A percentile compares a stretch with the other conserved stretches of the same genome.
Evolutionary conservation across 1,140 invertebrate genomes (phyloP).

Genomic region (Cotesia glomerata): DNA sequence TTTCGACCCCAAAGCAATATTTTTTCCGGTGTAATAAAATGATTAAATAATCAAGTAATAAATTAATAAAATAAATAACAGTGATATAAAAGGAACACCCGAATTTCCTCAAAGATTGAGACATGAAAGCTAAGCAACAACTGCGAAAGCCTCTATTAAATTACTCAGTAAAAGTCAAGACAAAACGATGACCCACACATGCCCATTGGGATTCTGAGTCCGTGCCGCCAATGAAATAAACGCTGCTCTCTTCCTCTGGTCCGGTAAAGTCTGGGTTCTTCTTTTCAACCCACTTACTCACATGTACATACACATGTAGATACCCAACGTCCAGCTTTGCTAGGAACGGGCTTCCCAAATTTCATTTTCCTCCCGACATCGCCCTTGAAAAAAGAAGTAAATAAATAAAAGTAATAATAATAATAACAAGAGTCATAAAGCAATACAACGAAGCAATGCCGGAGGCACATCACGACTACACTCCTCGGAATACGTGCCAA

Average conservation of each 20-base stretch:
- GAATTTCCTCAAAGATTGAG: not conserved
- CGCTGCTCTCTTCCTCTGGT: constrained; percentile 27
- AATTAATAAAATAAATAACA: not conserved
- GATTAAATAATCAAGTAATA: not conserved
- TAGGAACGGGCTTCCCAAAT: constrained; percentile 14
- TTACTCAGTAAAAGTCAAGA: not conserved
- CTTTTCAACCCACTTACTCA: not conserved
- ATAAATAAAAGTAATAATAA: no score
- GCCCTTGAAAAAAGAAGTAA: not conserved
- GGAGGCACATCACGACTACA: constrained; percentile 20
- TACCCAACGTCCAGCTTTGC: not conserved
- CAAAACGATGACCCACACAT: constrained; percentile 8
- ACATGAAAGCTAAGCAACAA: not conserved
- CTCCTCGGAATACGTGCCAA: constrained; percentile 13
- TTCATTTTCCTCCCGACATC: constrained; percentile 16
- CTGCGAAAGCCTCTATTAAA: not conserved
- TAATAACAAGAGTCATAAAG: constrained; percentile 6
- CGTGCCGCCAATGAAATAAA: constrained; percentile 44
- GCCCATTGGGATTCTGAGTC: constrained; percentile 42
- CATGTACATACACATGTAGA: not conserved
- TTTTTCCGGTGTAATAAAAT: no score
- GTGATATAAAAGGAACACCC: not conserved
- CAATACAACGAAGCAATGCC: constrained; percentile 20
- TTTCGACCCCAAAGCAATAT: no score
- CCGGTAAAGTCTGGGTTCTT: not conserved